Percentiles rank a stretch among this genome's conserved stretches.
Evolutionary conservation across 2,797 vertebrate genomes (phyloP).

Genomic region (Spatula clypeata): DNA sequence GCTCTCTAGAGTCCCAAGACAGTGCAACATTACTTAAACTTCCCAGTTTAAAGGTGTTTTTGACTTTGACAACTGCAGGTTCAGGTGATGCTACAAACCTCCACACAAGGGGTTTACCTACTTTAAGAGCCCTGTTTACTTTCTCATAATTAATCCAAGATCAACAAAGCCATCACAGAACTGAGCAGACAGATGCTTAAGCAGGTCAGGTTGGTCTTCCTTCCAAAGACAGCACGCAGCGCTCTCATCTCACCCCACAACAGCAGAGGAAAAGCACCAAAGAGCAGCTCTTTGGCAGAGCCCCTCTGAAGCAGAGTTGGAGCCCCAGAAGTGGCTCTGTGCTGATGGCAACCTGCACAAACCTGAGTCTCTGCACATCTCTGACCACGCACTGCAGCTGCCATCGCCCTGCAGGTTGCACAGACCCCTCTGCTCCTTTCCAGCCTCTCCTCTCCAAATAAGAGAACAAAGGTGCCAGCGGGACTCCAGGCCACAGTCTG

Average conservation of each 20-base stretch:
- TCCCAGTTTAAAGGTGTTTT: neutral
- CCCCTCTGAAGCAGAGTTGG: accelerated
- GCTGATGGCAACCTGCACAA: neutral
- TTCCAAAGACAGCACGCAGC: neutral
- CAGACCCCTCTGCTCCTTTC: neutral
- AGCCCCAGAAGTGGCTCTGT: neutral
- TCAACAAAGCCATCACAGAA: neutral
- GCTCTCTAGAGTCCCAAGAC: neutral
- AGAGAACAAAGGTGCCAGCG: neutral
- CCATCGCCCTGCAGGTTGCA: accelerated
- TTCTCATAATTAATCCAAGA: accelerated
- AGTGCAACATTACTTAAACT: neutral
- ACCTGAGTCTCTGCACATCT: accelerated
- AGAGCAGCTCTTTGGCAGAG: neutral
- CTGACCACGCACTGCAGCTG: accelerated
- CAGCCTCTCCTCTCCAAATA: neutral
- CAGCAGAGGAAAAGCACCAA: neutral
- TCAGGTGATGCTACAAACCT: neutral
- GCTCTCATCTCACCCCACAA: neutral
- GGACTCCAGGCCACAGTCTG: neutral
- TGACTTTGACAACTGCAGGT: accelerated
- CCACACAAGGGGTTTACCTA: accelerated
- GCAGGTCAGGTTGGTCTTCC: neutral
- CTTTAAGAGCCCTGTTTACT: neutral
- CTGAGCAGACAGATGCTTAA: neutral